Evolutionary conservation across 2,797 vertebrate species (phyloP).

Genomic region (Anguilla marmorata): DNA sequence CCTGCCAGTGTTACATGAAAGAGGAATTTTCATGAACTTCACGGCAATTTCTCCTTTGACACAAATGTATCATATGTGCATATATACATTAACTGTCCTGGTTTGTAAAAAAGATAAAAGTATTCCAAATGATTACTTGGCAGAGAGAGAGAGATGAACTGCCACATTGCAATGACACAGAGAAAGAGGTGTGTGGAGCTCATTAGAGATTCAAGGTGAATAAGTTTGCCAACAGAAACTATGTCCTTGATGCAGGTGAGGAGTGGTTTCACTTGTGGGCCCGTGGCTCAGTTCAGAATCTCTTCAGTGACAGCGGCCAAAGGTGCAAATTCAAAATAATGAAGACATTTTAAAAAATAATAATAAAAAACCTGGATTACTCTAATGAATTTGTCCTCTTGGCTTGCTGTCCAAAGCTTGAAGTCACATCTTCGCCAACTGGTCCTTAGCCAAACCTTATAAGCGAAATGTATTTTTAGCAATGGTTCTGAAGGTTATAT

Average conservation of each 20-base stretch:
- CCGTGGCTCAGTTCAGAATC: not conserved
- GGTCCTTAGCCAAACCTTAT: not conserved
- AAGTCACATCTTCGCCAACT: not conserved
- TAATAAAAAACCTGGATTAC: not conserved
- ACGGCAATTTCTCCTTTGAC: no score
- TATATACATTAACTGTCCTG: no score
- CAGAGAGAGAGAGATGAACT: not conserved
- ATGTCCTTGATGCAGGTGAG: not conserved
- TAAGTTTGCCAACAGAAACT: not conserved
- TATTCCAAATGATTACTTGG: no score
- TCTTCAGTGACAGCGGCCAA: not conserved
- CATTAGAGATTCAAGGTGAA: not conserved
- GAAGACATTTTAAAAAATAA: not conserved
- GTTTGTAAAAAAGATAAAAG: no score
- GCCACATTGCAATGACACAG: not conserved
- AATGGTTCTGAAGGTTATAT: not conserved
- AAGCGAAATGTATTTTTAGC: slow-evolving; percentile 17
- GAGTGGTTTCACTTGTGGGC: not conserved
- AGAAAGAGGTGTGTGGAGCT: not conserved
- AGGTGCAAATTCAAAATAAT: not conserved
- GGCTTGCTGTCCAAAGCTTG: not conserved
- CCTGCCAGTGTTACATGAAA: no score
- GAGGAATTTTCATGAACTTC: no score
- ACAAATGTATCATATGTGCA: no score
- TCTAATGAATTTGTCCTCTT: not conserved